Evolutionary conservation across 2,888 invertebrate species (phyloP).

Genomic region (Melolontha melolontha): DNA sequence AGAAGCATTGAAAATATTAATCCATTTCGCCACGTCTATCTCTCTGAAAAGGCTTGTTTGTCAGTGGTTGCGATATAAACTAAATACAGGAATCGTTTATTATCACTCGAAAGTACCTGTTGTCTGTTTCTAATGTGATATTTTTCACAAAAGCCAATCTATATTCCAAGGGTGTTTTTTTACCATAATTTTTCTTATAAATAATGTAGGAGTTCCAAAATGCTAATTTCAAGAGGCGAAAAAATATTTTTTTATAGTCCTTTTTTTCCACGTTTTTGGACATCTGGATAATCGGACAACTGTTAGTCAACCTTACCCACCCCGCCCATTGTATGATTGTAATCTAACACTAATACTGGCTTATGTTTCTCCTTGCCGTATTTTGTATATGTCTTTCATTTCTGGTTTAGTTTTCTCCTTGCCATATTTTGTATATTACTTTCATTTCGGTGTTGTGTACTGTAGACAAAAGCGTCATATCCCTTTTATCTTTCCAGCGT

Average conservation of each 20-base stretch:
- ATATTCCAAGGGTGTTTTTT: too few species aligned
- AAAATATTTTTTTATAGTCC: conserved; percentile 51
- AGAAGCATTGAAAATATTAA: too few species aligned
- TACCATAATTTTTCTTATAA: not conserved
- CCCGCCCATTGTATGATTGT: conserved; percentile 53
- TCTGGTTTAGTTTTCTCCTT: too few species aligned
- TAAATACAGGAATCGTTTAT: too few species aligned
- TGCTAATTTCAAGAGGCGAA: conserved; percentile 47
- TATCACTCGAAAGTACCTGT: too few species aligned
- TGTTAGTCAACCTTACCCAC: conserved; percentile 52
- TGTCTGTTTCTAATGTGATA: too few species aligned
- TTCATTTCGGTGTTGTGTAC: conserved; percentile 31
- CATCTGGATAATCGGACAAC: conserved; percentile 42
- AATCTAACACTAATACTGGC: conserved; percentile 48
- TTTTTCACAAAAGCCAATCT: too few species aligned
- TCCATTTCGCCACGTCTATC: too few species aligned
- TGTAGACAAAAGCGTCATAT: conserved; percentile 46
- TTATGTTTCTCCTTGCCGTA: conserved; percentile 10
- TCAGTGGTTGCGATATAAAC: too few species aligned
- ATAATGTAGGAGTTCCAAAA: conserved; percentile 50
- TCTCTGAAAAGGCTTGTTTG: too few species aligned
- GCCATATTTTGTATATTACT: too few species aligned
- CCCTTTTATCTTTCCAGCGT: conserved; percentile 47
- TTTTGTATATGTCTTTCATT: conserved; percentile 6
- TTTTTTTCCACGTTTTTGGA: conserved; percentile 49